phyloP scores from a whole-genome alignment of 2,113 vertebrate species.

The Rhabdornis inornatus region DNA sequence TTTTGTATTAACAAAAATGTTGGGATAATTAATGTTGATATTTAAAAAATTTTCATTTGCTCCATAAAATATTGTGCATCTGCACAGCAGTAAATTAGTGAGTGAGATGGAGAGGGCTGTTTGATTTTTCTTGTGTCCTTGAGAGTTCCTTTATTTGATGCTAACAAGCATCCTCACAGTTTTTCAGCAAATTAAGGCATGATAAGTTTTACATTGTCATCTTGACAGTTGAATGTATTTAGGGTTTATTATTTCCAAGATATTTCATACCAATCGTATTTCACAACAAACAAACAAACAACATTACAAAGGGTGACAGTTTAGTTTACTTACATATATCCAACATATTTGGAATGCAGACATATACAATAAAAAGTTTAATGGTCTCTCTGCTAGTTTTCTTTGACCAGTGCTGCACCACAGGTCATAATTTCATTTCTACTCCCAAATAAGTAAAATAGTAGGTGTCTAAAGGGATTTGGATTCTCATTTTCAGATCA shows the following conservation, averaged over 20 bases:
- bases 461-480: neutral
- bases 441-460: rapidly evolving
- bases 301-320: neutral
- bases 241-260: neutral
- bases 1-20: neutral
- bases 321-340: neutral
- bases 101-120: neutral
- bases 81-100: neutral
- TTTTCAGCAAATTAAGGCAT: neutral
- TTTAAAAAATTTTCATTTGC: neutral
- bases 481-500: neutral
- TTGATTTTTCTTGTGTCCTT: neutral
- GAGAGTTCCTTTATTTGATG: neutral
- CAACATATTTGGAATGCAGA: neutral
- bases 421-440: neutral
- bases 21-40: neutral
- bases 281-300: neutral
- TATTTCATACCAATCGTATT: neutral
- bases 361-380: neutral
- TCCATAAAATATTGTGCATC: neutral
- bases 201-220: neutral
- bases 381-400: neutral
- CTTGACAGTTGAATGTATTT: neutral
- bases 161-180: neutral
- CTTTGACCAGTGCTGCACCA: neutral